Evolutionary conservation across 2,888 invertebrate genomes (phyloP), one percentile per base, ranked within the genome.

Genomic region (Dryadula phaetusa): DNA sequence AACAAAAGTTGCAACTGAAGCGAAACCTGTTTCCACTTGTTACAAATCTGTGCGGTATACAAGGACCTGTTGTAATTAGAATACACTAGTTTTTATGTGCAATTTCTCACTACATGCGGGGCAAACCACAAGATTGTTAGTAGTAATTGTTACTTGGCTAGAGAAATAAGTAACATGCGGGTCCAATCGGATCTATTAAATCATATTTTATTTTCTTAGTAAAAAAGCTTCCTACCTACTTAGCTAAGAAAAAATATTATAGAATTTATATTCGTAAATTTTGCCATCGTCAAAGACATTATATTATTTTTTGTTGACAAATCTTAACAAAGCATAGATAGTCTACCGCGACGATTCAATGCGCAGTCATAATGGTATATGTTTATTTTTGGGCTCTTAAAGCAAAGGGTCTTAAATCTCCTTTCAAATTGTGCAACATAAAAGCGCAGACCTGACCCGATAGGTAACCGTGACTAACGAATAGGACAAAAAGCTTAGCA

Each of bases 341-440:
- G 86, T 86, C 87, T 84, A 83, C 77, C 82, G 83, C 75, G 87
- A 84, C 77, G 88, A 88, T 90, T 91, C 89, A 89, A 87, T 88
- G 90, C 87, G 83, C 81, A 81, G 74, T 75, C 81, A 91, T 87
- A 91, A 90, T 85, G 77, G 84, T 79, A 75, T 80, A 85, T 81
- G 87, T 88, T 91, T 89, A 83, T 86, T 86, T 90, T 91, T 91
- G 88, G 87, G 87, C 83, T 78, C 80, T 78, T 75, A 79, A 81
- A 83, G 83, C 82, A 76, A 76, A 78, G 79, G 81, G 81, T 82
- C 82, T 84, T 81, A 83, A 83, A 82, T 81, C 82, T 82, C 82
- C 79, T 83, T 88, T 87, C 81, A 85, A 83, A 82, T 88, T 89
- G 86, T 84, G 85, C 87, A 89, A 90, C 79, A 89, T 90, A 91